A percentile compares a stretch with the other conserved stretches of the same genome.
Evolutionary conservation across 2,797 vertebrate species (phyloP).

Genomic region (Glyptemys insculpta): DNA sequence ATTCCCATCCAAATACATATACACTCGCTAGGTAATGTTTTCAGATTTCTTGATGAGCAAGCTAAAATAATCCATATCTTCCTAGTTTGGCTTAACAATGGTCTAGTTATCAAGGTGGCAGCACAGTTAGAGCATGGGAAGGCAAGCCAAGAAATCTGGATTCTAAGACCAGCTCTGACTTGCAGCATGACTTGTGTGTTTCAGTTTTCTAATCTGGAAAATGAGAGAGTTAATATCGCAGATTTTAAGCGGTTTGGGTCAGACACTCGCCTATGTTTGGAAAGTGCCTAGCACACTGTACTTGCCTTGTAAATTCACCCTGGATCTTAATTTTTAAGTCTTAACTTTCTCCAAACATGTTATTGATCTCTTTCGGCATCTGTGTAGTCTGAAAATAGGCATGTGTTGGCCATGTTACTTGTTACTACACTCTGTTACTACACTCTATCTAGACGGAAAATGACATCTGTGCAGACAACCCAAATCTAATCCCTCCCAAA

Average conservation of each 20-base stretch:
- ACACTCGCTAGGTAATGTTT: not conserved
- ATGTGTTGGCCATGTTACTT: not conserved
- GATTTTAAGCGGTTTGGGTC: not conserved
- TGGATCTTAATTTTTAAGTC: not conserved
- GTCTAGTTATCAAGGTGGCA: not conserved
- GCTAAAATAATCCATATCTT: not conserved
- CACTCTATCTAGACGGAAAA: not conserved
- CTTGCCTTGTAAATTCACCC: not conserved
- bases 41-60: not conserved
- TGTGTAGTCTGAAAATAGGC: not conserved
- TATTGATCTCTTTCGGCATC: not conserved
- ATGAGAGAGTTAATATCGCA: not conserved
- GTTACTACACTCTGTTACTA: not conserved
- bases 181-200: not conserved
- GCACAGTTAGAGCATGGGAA: not conserved
- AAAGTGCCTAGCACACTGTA: not conserved
- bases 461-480: not conserved
- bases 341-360: not conserved
- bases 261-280: not conserved
- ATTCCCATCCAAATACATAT: not conserved
- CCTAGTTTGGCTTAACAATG: not conserved
- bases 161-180: not conserved
- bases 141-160: not conserved
- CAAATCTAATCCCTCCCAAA: not conserved
- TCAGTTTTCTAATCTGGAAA: not conserved